Evolutionary conservation across 1,140 invertebrate species (phyloP).

Genomic region (Hyles vespertilio): DNA sequence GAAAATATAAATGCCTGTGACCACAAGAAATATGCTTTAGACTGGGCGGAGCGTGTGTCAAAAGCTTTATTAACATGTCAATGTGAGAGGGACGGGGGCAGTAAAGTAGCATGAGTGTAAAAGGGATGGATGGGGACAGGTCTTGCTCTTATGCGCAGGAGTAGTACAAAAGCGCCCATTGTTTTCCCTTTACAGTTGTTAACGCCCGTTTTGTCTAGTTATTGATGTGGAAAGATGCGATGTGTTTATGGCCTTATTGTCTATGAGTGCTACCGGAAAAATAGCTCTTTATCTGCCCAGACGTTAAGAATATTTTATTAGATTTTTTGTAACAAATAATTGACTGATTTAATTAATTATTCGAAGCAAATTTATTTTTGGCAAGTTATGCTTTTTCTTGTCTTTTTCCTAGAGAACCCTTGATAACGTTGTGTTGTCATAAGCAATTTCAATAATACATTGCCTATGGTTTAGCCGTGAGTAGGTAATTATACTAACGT

Average conservation of each 20-base stretch:
- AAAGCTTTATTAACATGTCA: conserved; percentile 32
- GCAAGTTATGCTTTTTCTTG: too few species aligned
- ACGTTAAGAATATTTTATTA: too few species aligned
- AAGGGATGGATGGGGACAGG: conserved; percentile 9
- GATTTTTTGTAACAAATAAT: too few species aligned
- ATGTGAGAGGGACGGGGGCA: conserved; percentile 11
- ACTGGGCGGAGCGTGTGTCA: conserved; percentile 15
- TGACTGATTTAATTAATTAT: too few species aligned
- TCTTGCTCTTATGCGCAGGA: conserved; percentile 23
- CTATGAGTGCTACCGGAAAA: conserved; percentile 21
- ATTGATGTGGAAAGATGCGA: conserved; percentile 19
- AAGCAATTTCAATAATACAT: too few species aligned
- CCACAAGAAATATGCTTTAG: conserved; percentile 12
- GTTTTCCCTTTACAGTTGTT: conserved; percentile 23
- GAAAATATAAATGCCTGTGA: conserved; percentile 11
- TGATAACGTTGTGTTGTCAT: too few species aligned
- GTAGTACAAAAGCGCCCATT: conserved; percentile 19
- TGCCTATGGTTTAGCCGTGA: too few species aligned
- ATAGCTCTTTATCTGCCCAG: neutral
- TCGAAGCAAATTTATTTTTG: too few species aligned
- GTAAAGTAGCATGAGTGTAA: neutral
- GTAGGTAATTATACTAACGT: too few species aligned
- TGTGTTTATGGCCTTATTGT: conserved; percentile 29
- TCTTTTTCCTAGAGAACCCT: too few species aligned
- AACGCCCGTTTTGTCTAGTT: conserved; percentile 27